These are phyloP conservation scores for Polypedilum vanderplanki DNA, from an alignment of 1,140 invertebrate genomes.

Conservation along the genomic window DNA sequence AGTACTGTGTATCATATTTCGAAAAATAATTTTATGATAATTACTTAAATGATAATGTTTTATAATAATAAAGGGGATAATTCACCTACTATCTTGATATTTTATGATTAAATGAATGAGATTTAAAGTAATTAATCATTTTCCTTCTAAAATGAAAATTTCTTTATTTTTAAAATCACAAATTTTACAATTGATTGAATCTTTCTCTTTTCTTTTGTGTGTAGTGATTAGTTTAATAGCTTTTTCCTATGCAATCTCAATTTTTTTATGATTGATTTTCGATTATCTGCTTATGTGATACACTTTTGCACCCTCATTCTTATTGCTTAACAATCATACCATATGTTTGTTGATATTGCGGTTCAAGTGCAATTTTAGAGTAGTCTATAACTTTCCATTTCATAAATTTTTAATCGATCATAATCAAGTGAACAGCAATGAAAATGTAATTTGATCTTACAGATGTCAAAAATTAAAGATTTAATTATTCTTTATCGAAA, in stretches of 20 bases:
- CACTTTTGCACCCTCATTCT: not conserved
- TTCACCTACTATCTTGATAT: no score
- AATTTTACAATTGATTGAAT: no score
- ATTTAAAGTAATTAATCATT: no score
- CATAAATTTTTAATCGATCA: constrained; percentile 28
- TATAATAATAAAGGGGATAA: not conserved
- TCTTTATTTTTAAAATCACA: no score
- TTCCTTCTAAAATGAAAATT: no score
- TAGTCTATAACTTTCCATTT: not conserved
- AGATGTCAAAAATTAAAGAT: not conserved
- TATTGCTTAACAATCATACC: not conserved
- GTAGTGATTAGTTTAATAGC: constrained; percentile 18
- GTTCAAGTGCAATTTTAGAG: not conserved
- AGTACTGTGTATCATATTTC: constrained; percentile 12
- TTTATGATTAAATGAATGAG: no score
- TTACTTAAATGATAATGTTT: not conserved
- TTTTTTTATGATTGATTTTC: constrained; percentile 19
- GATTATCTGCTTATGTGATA: constrained; percentile 12
- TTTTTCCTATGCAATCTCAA: constrained; percentile 1
- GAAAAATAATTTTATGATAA: constrained; percentile 21
- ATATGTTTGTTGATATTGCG: not conserved
- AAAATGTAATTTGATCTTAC: no score
- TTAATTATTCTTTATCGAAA: constrained; percentile 3
- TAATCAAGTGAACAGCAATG: not conserved
- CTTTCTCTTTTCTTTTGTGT: not conserved